A percentile compares a stretch with the other conserved stretches of the same genome.
phyloP scores from a whole-genome alignment of 2,797 vertebrate species.

The Bradypodion pumilum region DNA sequence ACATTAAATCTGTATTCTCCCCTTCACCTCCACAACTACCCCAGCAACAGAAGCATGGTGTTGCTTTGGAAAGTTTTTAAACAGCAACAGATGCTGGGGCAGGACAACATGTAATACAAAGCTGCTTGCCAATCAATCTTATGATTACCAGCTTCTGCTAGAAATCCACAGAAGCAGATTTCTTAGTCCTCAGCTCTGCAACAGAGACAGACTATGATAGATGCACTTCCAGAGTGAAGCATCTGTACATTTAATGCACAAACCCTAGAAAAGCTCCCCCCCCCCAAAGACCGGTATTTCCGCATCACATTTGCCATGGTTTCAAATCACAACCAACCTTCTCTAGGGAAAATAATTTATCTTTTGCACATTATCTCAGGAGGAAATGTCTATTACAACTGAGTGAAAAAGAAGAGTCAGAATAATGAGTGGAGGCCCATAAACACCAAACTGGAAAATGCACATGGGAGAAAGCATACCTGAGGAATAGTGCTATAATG shows the following conservation, averaged over 20 bases:
- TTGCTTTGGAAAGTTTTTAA: background rate
- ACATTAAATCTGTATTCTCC: background rate
- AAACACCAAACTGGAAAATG: constrained; percentile 4
- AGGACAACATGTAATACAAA: background rate
- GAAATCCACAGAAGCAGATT: background rate
- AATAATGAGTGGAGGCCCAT: background rate
- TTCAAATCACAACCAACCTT: background rate
- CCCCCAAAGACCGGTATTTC: background rate
- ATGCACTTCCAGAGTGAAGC: background rate
- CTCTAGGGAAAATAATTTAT: background rate
- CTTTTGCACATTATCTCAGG: background rate
- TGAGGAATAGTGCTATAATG: constrained; percentile 44
- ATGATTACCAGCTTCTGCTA: background rate
- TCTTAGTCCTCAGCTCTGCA: background rate
- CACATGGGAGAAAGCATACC: background rate
- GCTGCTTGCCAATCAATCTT: background rate
- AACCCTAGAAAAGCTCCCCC: background rate
- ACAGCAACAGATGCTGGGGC: background rate
- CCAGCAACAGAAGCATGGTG: background rate
- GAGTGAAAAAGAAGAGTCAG: background rate
- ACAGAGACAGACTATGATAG: background rate
- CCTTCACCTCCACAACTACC: too few relatives aligned
- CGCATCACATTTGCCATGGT: background rate
- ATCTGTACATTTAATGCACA: background rate
- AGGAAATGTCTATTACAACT: background rate